Evolutionary conservation across 2,797 vertebrate genomes (phyloP), one percentile per base, ranked within the genome.

Genomic region (Lacerta agilis): DNA sequence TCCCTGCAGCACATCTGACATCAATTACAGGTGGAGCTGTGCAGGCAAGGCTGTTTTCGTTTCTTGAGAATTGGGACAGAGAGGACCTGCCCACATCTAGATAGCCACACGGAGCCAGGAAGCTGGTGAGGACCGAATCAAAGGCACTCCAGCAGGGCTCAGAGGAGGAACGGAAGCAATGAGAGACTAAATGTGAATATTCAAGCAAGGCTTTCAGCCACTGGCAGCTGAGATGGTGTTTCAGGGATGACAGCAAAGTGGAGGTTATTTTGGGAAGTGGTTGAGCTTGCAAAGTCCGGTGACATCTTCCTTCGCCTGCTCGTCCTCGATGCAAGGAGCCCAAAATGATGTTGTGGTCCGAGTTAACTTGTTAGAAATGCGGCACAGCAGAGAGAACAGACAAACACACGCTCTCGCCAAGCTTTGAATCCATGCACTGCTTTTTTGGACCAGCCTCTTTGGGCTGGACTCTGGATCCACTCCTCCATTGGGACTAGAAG

Each of bases 1-100:
- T 64, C 79, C 92, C 86, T 83, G 58, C 23, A 87, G 91, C 83
- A 3, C 94, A 84, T 82, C 91, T 90, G 90, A 61, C 77, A 80
- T 67, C 83, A 66, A 79, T 8, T 76, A 79, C 92, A 88, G 90
- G 82, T 92, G 82, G 88, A 93, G 86, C 84, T 67, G 82, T 25
- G 58, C 49, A 9, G 1, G 84, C 38, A 85, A 92, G 72, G 5
- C 86, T 36, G 25, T 88, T 79, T 55, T 86, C 81, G 79, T 9
- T 75, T 36, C 86, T 41, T 72, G 81, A 88, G 88, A 90, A 79
- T 41, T 1, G 78, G 90, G 77, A 82, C 89, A 85, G 33, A 81
- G 45, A 88, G 89, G 85, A 85, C 79, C 91, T 93, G 79, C 79
- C 83, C 66, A 88, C 55, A 3, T 55, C 83, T 27, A 18, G 1